Conservation (phyloP, 2,888 invertebrate genomes). For the Acronicta psi region DNA sequence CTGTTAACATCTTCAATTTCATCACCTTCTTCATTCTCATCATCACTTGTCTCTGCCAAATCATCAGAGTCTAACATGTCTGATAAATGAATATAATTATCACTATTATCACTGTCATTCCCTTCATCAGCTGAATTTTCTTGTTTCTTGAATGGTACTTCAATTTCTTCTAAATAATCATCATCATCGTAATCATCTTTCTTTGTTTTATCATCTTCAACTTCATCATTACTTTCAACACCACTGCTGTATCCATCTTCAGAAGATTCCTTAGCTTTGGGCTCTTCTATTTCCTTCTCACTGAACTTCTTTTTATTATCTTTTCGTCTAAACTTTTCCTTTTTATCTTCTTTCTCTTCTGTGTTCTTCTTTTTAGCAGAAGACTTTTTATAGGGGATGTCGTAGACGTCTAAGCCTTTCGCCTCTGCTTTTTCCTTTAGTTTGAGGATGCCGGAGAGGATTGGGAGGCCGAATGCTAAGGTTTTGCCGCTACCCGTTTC, state of each 20-base stretch:
- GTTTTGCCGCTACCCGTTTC: conserved; percentile 99
- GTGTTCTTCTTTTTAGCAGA: conserved; percentile 68
- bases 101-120: conserved; percentile 77
- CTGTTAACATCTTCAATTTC: conserved; percentile 40
- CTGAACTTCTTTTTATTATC: conserved; percentile 48
- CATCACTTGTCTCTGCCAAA: conserved; percentile 68
- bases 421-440: conserved; percentile 85
- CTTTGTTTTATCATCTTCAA: conserved; percentile 44
- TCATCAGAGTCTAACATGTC: conserved; percentile 81
- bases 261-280: conserved; percentile 72
- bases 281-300: conserved; percentile 56
- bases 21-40: conserved; percentile 37
- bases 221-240: conserved; percentile 57
- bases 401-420: conserved; percentile 78
- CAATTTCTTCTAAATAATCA: conserved; percentile 77
- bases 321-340: conserved; percentile 34
- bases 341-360: conserved; percentile 30
- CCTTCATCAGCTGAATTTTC: conserved; percentile 73
- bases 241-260: conserved; percentile 81
- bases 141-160: conserved; percentile 74
- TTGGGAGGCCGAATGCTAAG: conserved; percentile 98
- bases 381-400: conserved; percentile 78
- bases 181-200: conserved; percentile 56
- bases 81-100: conserved; percentile 78
- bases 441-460: conserved; percentile 95